These are phyloP conservation scores for Meloidogyne hapla DNA, from an alignment of 1,140 invertebrate genomes.

Conservation along the genomic window DNA sequence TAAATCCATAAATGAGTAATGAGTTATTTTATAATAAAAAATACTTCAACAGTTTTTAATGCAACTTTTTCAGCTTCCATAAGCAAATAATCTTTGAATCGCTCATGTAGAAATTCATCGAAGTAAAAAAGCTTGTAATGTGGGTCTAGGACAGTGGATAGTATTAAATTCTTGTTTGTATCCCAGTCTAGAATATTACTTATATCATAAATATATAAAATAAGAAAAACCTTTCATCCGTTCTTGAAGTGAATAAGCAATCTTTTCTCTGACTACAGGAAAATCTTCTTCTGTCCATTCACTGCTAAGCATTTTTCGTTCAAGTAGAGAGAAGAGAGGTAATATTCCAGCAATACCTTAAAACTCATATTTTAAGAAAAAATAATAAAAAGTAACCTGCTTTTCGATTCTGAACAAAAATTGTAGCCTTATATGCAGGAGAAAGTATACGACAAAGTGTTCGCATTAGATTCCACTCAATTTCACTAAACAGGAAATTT, in stretches of 20 bases:
- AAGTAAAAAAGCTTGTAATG: background rate
- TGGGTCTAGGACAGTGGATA: background rate
- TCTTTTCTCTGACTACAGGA: background rate
- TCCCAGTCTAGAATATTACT: background rate
- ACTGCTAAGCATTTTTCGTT: background rate
- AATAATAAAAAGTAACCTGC: background rate
- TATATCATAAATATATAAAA: background rate
- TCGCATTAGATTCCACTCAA: background rate
- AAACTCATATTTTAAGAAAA: no score
- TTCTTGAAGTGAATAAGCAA: background rate
- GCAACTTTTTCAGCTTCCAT: background rate
- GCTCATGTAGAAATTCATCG: background rate
- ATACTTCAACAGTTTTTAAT: no score
- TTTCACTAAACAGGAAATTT: constrained; percentile 11
- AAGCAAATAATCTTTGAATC: background rate
- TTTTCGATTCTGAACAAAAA: constrained; percentile 3
- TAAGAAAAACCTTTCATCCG: constrained; percentile 1
- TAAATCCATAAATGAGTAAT: background rate
- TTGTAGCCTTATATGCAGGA: background rate
- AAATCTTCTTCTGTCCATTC: background rate
- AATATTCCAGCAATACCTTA: background rate
- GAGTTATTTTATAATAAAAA: background rate
- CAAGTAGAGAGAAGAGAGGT: background rate
- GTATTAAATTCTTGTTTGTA: constrained; percentile 6
- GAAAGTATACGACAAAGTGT: background rate